phyloP scores from a whole-genome alignment of 2,888 invertebrate genomes.

The Clivina fossor region DNA sequence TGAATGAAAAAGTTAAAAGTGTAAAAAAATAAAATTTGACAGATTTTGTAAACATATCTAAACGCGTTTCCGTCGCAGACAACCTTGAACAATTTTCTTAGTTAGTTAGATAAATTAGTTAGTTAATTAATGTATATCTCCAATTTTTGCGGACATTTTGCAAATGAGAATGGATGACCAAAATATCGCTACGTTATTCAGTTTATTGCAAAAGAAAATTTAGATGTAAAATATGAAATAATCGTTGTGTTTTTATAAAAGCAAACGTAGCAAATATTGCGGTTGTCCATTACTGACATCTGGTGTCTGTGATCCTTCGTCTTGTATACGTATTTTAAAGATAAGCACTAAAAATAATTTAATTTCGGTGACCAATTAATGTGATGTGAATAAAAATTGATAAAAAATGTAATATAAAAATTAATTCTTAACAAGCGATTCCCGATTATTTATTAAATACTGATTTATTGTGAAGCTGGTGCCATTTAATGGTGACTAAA shows the following conservation, averaged over 20 bases:
- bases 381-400: constrained; percentile 32
- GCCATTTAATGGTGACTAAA: constrained; percentile 1
- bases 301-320: constrained; percentile 32
- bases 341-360: constrained; percentile 31
- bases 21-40: neutral
- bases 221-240: too few species aligned
- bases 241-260: too few species aligned
- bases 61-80: constrained; percentile 23
- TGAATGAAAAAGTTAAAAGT: constrained; percentile 1
- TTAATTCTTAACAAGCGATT: constrained; percentile 25
- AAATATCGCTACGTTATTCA: too few species aligned
- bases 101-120: too few species aligned
- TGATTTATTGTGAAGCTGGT: too few species aligned
- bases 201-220: neutral
- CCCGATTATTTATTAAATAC: constrained; percentile 21
- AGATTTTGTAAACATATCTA: constrained; percentile 28
- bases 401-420: constrained; percentile 30
- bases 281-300: constrained; percentile 4
- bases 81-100: too few species aligned
- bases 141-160: too few species aligned
- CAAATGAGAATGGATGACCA: too few species aligned
- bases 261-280: too few species aligned
- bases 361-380: constrained; percentile 33
- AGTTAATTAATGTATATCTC: too few species aligned
- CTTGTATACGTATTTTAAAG: constrained; percentile 31